Conservation (phyloP, 2,113 vertebrate genomes). For the Larimichthys polyactis region DNA sequence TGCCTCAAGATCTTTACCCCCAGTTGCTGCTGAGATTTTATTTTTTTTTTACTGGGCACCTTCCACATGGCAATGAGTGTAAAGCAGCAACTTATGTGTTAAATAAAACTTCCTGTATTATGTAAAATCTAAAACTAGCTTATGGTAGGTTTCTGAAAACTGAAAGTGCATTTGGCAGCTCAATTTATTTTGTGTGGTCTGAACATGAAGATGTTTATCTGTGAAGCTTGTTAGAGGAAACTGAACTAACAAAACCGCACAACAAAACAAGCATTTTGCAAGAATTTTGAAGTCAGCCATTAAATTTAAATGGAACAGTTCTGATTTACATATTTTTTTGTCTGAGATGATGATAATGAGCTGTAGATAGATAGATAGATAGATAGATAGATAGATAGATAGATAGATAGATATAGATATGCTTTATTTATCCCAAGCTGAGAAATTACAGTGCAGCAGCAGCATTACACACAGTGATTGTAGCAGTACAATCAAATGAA, state of each 20-base stretch:
- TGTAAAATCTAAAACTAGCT: not conserved
- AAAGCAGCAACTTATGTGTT: not conserved
- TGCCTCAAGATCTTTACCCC: not conserved
- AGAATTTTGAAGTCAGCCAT: not conserved
- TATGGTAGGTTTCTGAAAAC: not conserved
- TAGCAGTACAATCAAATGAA: not conserved
- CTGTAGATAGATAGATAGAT: not conserved
- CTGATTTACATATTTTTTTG: not conserved
- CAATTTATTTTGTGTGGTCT: not conserved
- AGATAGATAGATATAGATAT: too few species aligned
- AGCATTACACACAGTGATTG: not conserved
- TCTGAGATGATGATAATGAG: not conserved
- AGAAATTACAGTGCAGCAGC: too few species aligned
- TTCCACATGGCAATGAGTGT: not conserved
- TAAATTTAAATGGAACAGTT: not conserved
- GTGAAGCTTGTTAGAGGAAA: slow-evolving; percentile 22
- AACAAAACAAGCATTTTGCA: not conserved
- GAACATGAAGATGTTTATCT: slow-evolving; percentile 8
- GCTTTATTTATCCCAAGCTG: too few species aligned
- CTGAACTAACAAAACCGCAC: not conserved
- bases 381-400: too few species aligned
- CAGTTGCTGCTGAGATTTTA: not conserved
- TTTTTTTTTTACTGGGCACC: slow-evolving; percentile 3
- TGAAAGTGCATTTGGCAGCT: not conserved
- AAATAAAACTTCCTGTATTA: slow-evolving; percentile 4